Evolutionary conservation across 2,888 invertebrate genomes (phyloP).

Genomic region (Tipula helvola): DNA sequence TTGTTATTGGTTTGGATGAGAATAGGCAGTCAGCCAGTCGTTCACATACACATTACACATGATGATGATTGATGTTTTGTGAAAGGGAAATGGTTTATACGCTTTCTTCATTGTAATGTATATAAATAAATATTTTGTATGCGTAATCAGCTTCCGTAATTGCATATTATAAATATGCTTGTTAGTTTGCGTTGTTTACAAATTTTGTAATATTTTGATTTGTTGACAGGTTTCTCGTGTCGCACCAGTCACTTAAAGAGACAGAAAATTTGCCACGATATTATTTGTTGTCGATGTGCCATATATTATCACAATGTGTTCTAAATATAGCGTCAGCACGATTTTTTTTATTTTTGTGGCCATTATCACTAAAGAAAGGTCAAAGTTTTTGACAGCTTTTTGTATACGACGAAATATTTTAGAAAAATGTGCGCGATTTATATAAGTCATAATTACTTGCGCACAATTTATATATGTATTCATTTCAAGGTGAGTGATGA

Average conservation of each 20-base stretch:
- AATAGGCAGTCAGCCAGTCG: not conserved
- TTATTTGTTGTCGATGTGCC: not conserved
- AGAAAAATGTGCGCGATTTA: not conserved
- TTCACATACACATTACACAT: not conserved
- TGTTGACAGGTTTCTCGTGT: not conserved
- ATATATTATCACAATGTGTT: not conserved
- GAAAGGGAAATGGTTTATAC: not conserved
- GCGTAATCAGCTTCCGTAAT: not conserved
- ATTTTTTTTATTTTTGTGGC: no score
- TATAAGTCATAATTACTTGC: not conserved
- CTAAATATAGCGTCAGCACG: not conserved
- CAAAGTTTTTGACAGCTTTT: not conserved
- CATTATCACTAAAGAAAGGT: not conserved
- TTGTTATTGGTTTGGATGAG: conserved; percentile 1
- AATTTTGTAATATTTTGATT: not conserved
- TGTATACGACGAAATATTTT: not conserved
- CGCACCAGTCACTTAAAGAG: not conserved
- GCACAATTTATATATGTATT: not conserved
- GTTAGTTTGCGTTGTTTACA: not conserved
- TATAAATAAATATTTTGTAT: not conserved
- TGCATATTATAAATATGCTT: not conserved
- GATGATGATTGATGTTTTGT: not conserved
- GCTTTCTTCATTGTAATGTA: not conserved
- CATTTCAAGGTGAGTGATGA: not conserved
- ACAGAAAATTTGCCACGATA: no score